A percentile compares a stretch with the other conserved stretches of the same genome.
Conservation (phyloP, 2,113 vertebrate genomes). For the Nothocercus julius region DNA sequence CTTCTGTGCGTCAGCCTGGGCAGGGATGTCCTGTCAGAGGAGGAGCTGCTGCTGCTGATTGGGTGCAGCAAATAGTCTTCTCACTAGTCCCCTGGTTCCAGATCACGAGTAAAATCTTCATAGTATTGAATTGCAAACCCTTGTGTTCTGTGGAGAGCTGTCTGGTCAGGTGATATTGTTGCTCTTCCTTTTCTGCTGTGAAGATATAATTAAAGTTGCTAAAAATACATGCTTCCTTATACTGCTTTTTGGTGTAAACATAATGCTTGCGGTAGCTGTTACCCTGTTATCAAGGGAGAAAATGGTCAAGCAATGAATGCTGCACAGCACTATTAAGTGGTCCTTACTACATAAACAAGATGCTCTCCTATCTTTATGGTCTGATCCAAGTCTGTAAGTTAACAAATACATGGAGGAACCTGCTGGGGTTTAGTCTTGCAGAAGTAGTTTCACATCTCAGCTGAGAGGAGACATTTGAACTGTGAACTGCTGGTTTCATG, state of each 20-base stretch:
- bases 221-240: constrained; percentile 50
- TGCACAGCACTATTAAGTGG: neutral
- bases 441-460: neutral
- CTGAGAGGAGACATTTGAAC: neutral
- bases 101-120: neutral
- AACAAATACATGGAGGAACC: neutral
- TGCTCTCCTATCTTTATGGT: no score
- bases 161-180: accelerated
- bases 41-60: neutral
- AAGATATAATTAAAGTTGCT: constrained; percentile 61
- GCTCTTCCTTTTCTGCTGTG: constrained; percentile 44
- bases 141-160: constrained; percentile 2
- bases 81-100: accelerated
- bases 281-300: neutral
- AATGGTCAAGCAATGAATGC: neutral
- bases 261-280: neutral
- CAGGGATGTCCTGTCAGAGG: neutral
- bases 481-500: neutral
- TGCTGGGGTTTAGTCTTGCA: neutral
- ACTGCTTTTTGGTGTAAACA: neutral
- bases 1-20: neutral
- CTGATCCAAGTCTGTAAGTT: neutral
- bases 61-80: neutral
- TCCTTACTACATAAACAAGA: neutral
- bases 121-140: neutral